These are phyloP conservation scores for Taxidea taxus DNA, from an alignment of 2,113 vertebrate genomes.

Conservation along the genomic window DNA sequence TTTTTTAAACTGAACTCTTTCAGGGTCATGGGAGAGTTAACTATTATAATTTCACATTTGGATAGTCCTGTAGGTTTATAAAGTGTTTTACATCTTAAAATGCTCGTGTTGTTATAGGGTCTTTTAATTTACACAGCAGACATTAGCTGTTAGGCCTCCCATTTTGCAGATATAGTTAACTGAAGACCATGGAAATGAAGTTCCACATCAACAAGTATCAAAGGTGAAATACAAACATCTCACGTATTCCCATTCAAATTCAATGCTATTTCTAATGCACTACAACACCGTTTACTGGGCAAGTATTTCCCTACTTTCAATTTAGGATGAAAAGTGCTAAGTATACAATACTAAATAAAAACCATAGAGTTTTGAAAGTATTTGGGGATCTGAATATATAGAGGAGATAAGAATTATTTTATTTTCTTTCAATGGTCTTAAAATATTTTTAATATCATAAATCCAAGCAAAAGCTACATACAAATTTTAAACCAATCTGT, in stretches of 20 bases:
- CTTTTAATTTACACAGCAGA: neutral
- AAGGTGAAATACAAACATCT: neutral
- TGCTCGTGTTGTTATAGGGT: neutral
- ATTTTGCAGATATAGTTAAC: conserved; percentile 30
- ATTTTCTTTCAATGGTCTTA: neutral
- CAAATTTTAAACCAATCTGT: conserved; percentile 22
- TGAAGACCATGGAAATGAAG: neutral
- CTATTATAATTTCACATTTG: neutral
- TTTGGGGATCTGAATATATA: neutral
- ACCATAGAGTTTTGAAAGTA: neutral
- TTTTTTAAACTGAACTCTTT: neutral
- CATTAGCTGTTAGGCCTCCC: neutral
- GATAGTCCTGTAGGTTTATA: neutral
- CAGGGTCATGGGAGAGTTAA: neutral
- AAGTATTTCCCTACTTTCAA: conserved; percentile 12
- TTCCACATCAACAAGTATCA: neutral
- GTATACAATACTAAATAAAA: neutral
- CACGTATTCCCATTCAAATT: conserved; percentile 15
- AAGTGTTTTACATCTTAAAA: neutral
- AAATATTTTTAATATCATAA: conserved; percentile 19
- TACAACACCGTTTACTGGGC: neutral
- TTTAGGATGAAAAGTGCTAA: neutral
- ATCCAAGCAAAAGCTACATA: neutral
- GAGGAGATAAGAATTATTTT: neutral
- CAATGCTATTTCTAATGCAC: neutral